Conservation (phyloP, 64 coral and sea anemone species). For the Stichodactyla mertensii region DNA sequence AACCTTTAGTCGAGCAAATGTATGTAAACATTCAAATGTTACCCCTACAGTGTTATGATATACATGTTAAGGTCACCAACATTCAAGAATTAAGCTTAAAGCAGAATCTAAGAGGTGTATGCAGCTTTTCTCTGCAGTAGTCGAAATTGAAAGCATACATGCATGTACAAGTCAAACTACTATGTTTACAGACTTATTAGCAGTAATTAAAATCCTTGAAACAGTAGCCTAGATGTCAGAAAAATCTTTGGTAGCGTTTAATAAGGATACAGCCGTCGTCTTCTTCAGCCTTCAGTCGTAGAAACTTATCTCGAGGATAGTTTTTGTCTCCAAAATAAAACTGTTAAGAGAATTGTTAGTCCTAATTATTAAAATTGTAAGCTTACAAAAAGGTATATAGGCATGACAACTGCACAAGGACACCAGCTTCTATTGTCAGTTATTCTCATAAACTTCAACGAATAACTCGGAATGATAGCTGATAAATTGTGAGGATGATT, state of each 20-base stretch:
- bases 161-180: too few species aligned
- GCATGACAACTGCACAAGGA: neutral
- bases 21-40: constrained; percentile 71
- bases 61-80: neutral
- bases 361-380: too few species aligned
- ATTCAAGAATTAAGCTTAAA: neutral
- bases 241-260: neutral
- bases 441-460: neutral
- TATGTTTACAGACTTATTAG: too few species aligned
- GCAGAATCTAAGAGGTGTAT: too few species aligned
- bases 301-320: constrained; percentile 87
- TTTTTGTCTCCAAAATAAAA: constrained; percentile 99
- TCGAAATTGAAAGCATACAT: too few species aligned
- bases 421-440: neutral
- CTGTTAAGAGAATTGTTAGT: constrained; percentile 1
- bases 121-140: too few species aligned
- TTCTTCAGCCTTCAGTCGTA: constrained; percentile 69
- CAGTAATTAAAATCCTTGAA: too few species aligned
- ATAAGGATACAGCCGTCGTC: constrained; percentile 93
- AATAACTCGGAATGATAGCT: neutral
- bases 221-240: too few species aligned
- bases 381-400: too few species aligned
- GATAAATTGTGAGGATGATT: neutral
- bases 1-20: constrained; percentile 89
- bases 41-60: constrained; percentile 48